phyloP scores from a whole-genome alignment of 2,888 invertebrate species.

The Steinernema scapterisci region DNA sequence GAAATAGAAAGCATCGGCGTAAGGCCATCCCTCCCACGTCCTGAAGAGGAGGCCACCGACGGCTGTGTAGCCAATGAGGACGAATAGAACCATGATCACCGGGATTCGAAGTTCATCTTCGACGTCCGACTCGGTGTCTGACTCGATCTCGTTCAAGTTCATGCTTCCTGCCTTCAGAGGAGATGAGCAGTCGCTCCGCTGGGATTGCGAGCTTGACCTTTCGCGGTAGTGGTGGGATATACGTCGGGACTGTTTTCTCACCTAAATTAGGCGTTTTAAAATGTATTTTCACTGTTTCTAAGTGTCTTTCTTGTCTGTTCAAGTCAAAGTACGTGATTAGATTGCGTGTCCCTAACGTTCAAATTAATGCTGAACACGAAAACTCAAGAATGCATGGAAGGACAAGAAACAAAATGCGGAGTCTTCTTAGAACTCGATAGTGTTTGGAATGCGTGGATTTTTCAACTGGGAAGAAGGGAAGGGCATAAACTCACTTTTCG shows the following conservation, averaged over 20 bases:
- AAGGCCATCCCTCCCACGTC: constrained; percentile 62
- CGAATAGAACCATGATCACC: constrained; percentile 65
- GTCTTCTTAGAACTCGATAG: not conserved
- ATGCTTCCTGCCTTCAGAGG: constrained; percentile 48
- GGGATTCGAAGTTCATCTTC: constrained; percentile 58
- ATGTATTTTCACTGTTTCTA: constrained; percentile 22
- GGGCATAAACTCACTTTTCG: constrained; percentile 50
- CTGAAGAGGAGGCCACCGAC: constrained; percentile 65
- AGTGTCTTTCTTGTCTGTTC: not conserved
- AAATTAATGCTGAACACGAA: not conserved
- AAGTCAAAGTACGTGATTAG: not conserved
- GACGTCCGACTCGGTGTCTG: constrained; percentile 32
- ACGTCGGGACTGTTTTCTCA: constrained; percentile 60
- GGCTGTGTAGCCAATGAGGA: constrained; percentile 64
- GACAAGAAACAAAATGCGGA: not conserved
- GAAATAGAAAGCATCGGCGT: constrained; percentile 67
- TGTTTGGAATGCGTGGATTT: not conserved
- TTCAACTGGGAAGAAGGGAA: not conserved
- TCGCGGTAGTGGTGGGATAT: constrained; percentile 55
- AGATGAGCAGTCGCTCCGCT: constrained; percentile 49
- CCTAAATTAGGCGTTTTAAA: constrained; percentile 42
- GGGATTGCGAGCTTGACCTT: constrained; percentile 54
- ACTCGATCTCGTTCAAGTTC: constrained; percentile 62
- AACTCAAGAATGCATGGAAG: not conserved
- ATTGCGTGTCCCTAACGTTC: not conserved